A percentile compares a stretch with the other conserved stretches of the same genome.
Conservation (phyloP, 1,140 invertebrate species). For the Ephestia elutella region DNA sequence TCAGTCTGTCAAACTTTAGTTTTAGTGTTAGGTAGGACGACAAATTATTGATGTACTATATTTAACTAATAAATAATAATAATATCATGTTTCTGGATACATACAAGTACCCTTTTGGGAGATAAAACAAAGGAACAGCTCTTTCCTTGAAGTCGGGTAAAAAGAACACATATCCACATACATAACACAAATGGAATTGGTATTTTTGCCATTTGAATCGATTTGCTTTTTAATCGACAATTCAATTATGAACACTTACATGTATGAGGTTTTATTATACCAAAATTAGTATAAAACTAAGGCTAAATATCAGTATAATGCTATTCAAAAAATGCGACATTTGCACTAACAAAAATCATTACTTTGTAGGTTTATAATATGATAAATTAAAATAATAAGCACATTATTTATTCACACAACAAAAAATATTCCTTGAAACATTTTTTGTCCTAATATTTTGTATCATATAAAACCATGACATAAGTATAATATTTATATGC, state of each 20-base stretch:
- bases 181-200: not conserved
- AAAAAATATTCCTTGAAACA: too few relatives aligned
- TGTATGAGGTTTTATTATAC: not conserved
- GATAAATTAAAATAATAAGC: too few relatives aligned
- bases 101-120: not conserved
- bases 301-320: not conserved
- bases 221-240: too few relatives aligned
- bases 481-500: too few relatives aligned
- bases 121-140: not conserved
- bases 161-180: not conserved
- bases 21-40: not conserved
- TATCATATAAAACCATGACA: too few relatives aligned
- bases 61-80: not conserved
- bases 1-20: constrained; percentile 37
- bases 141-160: too few relatives aligned
- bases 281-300: not conserved
- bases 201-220: not conserved
- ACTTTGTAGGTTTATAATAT: too few relatives aligned
- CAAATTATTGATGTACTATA: not conserved
- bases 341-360: not conserved
- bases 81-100: not conserved
- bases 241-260: not conserved
- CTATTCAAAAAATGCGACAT: not conserved
- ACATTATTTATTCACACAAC: too few relatives aligned
- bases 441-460: too few relatives aligned